Evolutionary conservation across 2,113 vertebrate genomes (phyloP).

Genomic region (Calonectris borealis): DNA sequence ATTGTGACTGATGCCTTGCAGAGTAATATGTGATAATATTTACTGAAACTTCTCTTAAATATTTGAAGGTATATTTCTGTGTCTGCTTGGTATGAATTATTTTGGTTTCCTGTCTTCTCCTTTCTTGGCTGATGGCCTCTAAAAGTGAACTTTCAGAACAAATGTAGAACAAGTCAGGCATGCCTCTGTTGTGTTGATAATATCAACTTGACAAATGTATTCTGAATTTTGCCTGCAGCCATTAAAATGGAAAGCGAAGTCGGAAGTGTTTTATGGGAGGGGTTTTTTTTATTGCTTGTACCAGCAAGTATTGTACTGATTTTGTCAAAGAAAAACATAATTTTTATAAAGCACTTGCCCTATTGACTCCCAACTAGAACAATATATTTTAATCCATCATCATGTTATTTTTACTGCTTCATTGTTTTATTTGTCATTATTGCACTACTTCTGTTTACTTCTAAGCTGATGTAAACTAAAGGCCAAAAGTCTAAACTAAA

Average conservation of each 20-base stretch:
- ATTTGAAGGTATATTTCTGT: neutral
- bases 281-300: constrained; percentile 21
- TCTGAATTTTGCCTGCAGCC: constrained; percentile 55
- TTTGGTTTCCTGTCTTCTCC: neutral
- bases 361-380: constrained; percentile 11
- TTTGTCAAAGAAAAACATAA: constrained; percentile 49
- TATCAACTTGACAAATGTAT: constrained; percentile 57
- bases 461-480: neutral
- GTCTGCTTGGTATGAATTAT: neutral
- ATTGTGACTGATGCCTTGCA: constrained; percentile 11
- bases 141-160: constrained; percentile 34
- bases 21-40: constrained; percentile 22
- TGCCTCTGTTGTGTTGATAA: constrained; percentile 51
- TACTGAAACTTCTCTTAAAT: constrained; percentile 12
- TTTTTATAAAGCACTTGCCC: constrained; percentile 40
- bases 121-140: neutral
- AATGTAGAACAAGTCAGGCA: constrained; percentile 33
- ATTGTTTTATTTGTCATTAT: constrained; percentile 27
- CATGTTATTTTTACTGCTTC: constrained; percentile 21
- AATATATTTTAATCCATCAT: constrained; percentile 34
- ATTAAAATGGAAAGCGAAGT: constrained; percentile 54
- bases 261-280: constrained; percentile 35
- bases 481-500: neutral
- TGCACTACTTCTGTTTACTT: neutral
- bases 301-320: constrained; percentile 39